Percentiles rank a stretch among this genome's conserved stretches.
Conservation (phyloP, 2,797 vertebrate genomes). For the Clarias fuscus region DNA sequence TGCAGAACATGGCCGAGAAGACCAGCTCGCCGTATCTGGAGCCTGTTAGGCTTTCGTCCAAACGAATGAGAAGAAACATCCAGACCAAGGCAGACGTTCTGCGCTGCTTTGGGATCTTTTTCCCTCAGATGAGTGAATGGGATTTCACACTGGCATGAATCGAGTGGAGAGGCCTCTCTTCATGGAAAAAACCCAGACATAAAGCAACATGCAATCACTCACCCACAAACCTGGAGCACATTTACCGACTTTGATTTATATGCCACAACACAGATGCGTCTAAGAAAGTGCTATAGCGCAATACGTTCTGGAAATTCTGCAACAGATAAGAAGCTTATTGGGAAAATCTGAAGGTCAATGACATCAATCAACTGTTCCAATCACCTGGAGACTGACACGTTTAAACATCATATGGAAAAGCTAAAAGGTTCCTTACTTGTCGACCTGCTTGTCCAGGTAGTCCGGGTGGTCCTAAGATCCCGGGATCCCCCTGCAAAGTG, state of each 20-base stretch:
- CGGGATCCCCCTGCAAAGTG: constrained; percentile 80
- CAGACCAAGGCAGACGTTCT: constrained; percentile 49
- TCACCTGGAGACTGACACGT: constrained; percentile 11
- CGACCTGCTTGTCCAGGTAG: constrained; percentile 81
- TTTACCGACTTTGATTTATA: constrained; percentile 38
- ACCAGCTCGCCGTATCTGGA: constrained; percentile 51
- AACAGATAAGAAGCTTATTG: constrained; percentile 18
- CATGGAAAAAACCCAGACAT: constrained; percentile 37
- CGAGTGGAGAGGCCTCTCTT: constrained; percentile 13
- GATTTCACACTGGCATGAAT: constrained; percentile 32
- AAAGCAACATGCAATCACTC: constrained; percentile 21
- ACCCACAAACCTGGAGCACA: constrained; percentile 40
- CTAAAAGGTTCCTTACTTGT: constrained; percentile 77
- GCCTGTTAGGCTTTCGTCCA: constrained; percentile 60
- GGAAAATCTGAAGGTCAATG: constrained; percentile 34
- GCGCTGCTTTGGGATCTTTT: constrained; percentile 48
- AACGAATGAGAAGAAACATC: constrained; percentile 62
- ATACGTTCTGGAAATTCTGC: constrained; percentile 31
- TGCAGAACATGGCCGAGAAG: constrained; percentile 42
- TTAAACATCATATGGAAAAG: constrained; percentile 12
- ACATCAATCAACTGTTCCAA: constrained; percentile 19
- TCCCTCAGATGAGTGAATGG: constrained; percentile 50
- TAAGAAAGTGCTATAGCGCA: constrained; percentile 4
- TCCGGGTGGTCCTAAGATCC: constrained; percentile 81
- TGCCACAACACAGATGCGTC: constrained; percentile 16